Evolutionary conservation across 2,888 invertebrate genomes (phyloP), one percentile per base, ranked within the genome.

Genomic region (Dryococelus australis): DNA sequence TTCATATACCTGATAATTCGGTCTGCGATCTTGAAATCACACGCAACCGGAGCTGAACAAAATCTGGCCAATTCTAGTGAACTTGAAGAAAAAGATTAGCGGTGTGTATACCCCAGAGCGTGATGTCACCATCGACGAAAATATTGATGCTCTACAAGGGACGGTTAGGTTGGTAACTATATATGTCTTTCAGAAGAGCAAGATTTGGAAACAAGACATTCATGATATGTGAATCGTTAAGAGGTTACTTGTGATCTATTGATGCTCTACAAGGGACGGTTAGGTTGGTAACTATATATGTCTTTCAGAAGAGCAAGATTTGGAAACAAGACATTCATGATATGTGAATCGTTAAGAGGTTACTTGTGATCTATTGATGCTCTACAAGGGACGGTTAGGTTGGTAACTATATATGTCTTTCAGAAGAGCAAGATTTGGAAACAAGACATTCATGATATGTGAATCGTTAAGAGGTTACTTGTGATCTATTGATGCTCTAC

Each of bases 1-100:
- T n/a, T 24, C 0, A 80, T 80, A 0, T 80, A 27, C 24, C 80
- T 24, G 8, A 80, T 24, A 80, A 5, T n/a, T 24, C 0, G 10
- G 26, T n/a, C 80, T 24, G n/a, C 10, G 26, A 80, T 12, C 8
- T 24, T 80, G 80, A 80, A 80, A n/a, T 6, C 8, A 80, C 2
- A 10, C 80, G 24, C 80, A 80, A 80, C 80, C 80, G 26, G 24
- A 80, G 80, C 80, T 80, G 26, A n/a, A n/a, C n/a, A n/a, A n/a
- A n/a, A n/a, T n/a, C n/a, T n/a, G n/a, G n/a, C n/a, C n/a, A n/a
- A n/a, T 80, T 24, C 12, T 80, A n/a, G 24, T 16, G n/a, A 10
- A 80, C 80, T n/a, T 24, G 80, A 80, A 80, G 10, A 80, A 80
- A 80, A 6, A 16, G 1, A 16, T 80, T 5, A 80, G 80, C 80